Evolutionary conservation across 2,888 invertebrate genomes (phyloP).

Genomic region (Drosophila maculinotata): DNA sequence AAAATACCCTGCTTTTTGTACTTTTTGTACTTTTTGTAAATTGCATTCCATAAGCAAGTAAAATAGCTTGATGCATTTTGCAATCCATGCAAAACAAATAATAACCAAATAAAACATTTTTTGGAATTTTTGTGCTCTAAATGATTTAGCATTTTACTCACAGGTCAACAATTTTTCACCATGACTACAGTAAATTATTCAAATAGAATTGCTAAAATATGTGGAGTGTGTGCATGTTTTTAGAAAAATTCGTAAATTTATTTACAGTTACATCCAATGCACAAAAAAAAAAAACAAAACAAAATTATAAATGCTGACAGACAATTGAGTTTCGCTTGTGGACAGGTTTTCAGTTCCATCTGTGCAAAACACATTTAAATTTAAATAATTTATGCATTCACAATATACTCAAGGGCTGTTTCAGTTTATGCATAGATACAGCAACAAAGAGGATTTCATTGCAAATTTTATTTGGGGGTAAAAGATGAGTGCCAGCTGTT

Average conservation of each 20-base stretch:
- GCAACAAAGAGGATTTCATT: neutral
- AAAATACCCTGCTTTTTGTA: neutral
- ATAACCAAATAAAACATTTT: neutral
- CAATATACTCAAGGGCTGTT: conserved; percentile 17
- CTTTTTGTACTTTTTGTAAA: too few species aligned
- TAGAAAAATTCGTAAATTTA: conserved; percentile 46
- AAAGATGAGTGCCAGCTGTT: neutral
- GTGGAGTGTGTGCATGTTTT: conserved; percentile 36
- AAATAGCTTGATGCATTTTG: neutral
- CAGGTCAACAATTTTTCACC: conserved; percentile 32
- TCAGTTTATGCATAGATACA: conserved; percentile 9
- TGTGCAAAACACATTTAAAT: conserved; percentile 40
- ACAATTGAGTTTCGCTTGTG: conserved; percentile 46
- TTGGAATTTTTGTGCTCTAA: conserved; percentile 11
- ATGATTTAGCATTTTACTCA: conserved; percentile 27
- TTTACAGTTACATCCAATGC: conserved; percentile 55
- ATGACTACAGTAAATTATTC: conserved; percentile 64
- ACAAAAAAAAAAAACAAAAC: too few species aligned
- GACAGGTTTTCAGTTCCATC: conserved; percentile 26
- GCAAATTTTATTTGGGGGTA: neutral
- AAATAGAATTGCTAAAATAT: conserved; percentile 61
- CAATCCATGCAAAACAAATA: neutral
- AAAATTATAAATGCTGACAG: conserved; percentile 58
- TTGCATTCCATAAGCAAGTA: neutral
- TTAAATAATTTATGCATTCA: conserved; percentile 49